These are phyloP conservation scores for Hydrochoerus hydrochaeris DNA, from an alignment of 2,113 vertebrate species.

Conservation along the genomic window DNA sequence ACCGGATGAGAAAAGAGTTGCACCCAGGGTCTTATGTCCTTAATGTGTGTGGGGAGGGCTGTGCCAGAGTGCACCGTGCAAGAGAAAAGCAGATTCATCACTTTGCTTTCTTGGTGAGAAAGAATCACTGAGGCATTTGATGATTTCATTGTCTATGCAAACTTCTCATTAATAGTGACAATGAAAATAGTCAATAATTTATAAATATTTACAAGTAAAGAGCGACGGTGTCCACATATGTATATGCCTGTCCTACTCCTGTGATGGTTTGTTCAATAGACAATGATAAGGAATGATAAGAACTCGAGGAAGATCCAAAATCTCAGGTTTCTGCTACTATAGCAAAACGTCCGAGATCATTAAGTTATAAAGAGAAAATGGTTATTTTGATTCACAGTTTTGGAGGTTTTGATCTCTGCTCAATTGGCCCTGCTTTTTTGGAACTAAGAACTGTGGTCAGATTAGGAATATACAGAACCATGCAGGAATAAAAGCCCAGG, in stretches of 20 bases:
- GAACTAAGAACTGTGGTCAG: not conserved
- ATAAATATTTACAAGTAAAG: not conserved
- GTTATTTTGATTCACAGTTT: not conserved
- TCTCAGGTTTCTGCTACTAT: not conserved
- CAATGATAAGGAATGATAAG: not conserved
- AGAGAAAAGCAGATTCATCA: not conserved
- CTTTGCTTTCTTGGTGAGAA: not conserved
- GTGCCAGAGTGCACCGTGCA: not conserved
- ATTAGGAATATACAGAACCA: not conserved
- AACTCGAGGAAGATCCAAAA: not conserved
- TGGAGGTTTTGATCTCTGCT: no score
- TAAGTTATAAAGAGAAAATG: not conserved
- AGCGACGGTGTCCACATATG: not conserved
- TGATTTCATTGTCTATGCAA: not conserved
- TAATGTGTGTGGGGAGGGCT: not conserved
- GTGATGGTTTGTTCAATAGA: not conserved
- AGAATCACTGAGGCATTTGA: not conserved
- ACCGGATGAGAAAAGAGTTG: not conserved
- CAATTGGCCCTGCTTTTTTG: not conserved
- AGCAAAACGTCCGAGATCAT: not conserved
- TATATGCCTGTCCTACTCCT: accelerated
- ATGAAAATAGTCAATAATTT: not conserved
- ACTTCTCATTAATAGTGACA: not conserved
- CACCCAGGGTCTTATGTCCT: not conserved
- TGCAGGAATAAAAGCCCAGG: not conserved